These are phyloP conservation scores for Sorex maritimensis DNA, from an alignment of 2,797 vertebrate genomes.

Conservation along the genomic window DNA sequence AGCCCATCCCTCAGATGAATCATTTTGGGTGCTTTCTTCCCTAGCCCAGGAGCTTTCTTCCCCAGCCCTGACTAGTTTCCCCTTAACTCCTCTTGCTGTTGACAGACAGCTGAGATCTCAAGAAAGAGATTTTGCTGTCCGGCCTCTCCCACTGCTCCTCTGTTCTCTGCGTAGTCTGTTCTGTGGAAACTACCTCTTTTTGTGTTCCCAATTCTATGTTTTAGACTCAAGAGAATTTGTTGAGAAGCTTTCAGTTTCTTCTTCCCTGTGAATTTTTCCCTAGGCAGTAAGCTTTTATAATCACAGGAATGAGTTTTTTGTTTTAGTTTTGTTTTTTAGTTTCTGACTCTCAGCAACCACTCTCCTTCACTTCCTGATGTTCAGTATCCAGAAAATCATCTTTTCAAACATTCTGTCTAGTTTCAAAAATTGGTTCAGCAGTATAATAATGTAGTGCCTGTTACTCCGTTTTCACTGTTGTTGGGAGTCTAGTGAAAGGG, in stretches of 20 bases:
- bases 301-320: background rate
- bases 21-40: background rate
- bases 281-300: background rate
- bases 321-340: background rate
- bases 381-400: background rate
- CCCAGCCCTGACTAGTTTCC: background rate
- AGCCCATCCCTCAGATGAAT: background rate
- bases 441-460: background rate
- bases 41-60: background rate
- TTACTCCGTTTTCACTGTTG: conserved; percentile 34
- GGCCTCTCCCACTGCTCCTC: background rate
- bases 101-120: too few relatives aligned
- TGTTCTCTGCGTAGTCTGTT: background rate
- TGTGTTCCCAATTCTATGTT: background rate
- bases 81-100: background rate
- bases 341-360: background rate
- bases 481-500: background rate
- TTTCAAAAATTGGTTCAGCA: conserved; percentile 11
- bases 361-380: conserved; percentile 21
- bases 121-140: too few relatives aligned
- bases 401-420: conserved; percentile 9
- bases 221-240: background rate
- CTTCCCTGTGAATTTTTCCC: background rate
- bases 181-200: background rate
- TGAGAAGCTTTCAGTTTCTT: background rate